Evolutionary conservation across 2,888 invertebrate genomes (phyloP), one percentile per base, ranked within the genome.

Genomic region (Perdita meconis): DNA sequence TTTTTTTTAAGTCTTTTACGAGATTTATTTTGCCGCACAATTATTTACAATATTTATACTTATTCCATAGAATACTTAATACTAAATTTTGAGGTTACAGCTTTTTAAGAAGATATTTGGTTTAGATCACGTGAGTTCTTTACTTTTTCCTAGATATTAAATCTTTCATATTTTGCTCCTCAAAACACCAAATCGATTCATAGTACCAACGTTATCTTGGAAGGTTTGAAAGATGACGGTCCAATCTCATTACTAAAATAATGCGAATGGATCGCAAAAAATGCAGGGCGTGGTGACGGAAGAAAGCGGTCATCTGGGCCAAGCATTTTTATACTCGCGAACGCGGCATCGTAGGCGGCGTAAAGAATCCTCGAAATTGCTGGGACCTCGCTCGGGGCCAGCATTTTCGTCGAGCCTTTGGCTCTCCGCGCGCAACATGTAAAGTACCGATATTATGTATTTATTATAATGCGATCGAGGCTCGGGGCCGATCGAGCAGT

Each of bases 381-480:
- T 64, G 66, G 73, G 60, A 67, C 65, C 63, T 60, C 55, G 86
- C 84, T 70, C 70, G 75, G 57, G 84, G 86, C 79, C 74, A 63
- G 75, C 80, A 68, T 81, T 85, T 85, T 84, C 69, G 68, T 79
- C 70, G 67, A 72, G 63, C 69, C 68, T 78, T n/a, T n/a, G n/a
- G n/a, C 74, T 61, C 61, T 30, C 67, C 71, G 50, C 63, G 76
- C 56, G 67, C 79, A 79, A 89, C 86, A 87, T 88, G 88, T 86
- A 84, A 88, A 89, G 87, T 86, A 89, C 89, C 89, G 90, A 88
- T 90, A 90, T 90, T 89, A 90, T 89, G 89, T 90, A 90, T 90
- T 90, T 91, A 90, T 89, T 89, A 90, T 88, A 89, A 86, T 86
- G 82, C 86, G 86, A 83, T 75, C 83, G 75, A 30, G 83, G 70